These are phyloP conservation scores for Pterocles gutturalis DNA, from an alignment of 2,113 vertebrate species.

Conservation along the genomic window DNA sequence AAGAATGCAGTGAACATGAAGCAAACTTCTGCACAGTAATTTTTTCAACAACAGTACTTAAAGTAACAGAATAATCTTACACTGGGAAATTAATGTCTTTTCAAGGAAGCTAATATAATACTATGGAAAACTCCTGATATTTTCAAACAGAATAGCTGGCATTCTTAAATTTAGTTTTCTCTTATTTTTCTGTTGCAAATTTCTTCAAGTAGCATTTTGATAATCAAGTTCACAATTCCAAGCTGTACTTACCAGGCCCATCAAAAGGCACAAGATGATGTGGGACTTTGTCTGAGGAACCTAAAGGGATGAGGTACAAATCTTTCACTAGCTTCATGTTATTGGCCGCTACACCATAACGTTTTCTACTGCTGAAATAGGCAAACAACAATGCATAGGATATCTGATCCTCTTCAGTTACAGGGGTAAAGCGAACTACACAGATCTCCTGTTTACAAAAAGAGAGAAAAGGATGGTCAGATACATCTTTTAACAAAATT, in stretches of 20 bases:
- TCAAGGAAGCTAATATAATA: background rate
- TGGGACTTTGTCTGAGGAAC: slow-evolving; percentile 93
- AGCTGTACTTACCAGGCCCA: slow-evolving; percentile 90
- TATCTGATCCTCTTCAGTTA: slow-evolving; percentile 98
- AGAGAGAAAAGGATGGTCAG: slow-evolving; percentile 11
- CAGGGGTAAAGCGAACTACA: slow-evolving; percentile 93
- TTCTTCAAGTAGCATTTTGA: accelerated
- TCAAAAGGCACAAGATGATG: slow-evolving; percentile 98
- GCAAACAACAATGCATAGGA: slow-evolving; percentile 94
- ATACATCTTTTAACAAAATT: background rate
- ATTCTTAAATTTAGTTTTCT: background rate
- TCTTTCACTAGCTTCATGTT: slow-evolving; percentile 97
- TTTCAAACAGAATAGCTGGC: background rate
- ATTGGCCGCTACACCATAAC: slow-evolving; percentile 96
- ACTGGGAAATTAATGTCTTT: background rate
- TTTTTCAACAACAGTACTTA: background rate
- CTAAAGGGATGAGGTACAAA: slow-evolving; percentile 97
- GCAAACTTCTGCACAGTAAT: background rate
- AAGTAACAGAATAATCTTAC: background rate
- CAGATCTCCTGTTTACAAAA: slow-evolving; percentile 90
- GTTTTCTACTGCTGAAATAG: slow-evolving; percentile 96
- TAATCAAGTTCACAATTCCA: background rate
- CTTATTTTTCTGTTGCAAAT: background rate
- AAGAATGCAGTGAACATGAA: background rate
- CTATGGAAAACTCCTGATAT: background rate